A percentile compares a stretch with the other conserved stretches of the same genome.
Conservation (phyloP, 2,113 vertebrate species). For the Nothocercus julius region DNA sequence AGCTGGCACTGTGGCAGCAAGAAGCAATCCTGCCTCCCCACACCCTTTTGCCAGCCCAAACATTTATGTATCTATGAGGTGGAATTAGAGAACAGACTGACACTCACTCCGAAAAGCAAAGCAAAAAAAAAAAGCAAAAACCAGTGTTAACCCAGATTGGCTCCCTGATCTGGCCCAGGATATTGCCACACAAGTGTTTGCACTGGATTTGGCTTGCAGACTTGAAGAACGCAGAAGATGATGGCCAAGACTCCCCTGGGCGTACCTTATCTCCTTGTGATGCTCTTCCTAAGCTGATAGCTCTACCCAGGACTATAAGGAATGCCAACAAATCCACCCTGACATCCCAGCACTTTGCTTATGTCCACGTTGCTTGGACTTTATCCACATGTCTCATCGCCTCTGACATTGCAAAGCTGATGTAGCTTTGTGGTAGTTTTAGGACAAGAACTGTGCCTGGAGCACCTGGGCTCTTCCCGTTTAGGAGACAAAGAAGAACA, state of each 20-base stretch:
- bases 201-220: neutral
- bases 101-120: neutral
- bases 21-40: rapidly evolving
- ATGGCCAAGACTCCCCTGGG: neutral
- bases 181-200: neutral
- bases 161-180: neutral
- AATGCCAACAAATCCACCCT: rapidly evolving
- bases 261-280: rapidly evolving
- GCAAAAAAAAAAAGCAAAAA: neutral
- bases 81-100: neutral
- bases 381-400: neutral
- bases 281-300: neutral
- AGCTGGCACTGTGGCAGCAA: neutral
- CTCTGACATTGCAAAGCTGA: neutral
- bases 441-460: neutral
- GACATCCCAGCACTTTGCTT: rapidly evolving
- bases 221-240: neutral
- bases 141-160: neutral
- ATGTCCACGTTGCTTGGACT: rapidly evolving
- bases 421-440: neutral
- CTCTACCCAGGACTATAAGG: neutral
- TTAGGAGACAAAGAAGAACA: rapidly evolving
- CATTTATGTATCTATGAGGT: neutral
- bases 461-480: rapidly evolving
- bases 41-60: neutral